Evolutionary conservation across 2,113 vertebrate species (phyloP), one percentile per base, ranked within the genome.

Genomic region (Malurus cyaneus): DNA sequence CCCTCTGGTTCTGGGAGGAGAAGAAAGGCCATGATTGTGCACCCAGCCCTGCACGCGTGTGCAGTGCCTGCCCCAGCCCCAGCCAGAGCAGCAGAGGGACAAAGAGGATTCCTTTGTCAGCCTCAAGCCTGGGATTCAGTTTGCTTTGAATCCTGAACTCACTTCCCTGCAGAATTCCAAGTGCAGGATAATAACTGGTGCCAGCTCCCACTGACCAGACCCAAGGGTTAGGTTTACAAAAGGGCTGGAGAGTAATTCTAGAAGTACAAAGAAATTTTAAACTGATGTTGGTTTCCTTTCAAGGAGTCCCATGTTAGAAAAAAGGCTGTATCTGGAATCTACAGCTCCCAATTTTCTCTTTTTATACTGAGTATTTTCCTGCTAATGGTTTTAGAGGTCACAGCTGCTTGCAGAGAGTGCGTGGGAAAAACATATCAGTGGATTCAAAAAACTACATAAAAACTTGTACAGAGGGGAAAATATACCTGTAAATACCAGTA

Each of bases 1-100:
- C 99, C 81, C 99, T 97, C 96, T 99, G 99, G 97, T 99, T 99
- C 99, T 99, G 96, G 94, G 59, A 41, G 39, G 80, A 97, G 95
- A 94, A 96, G 92, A 96, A 94, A 96, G 96, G 56, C 49, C 73
- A 74, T 97, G 89, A 97, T 85, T 88, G 76, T 86, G 79, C 50
- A 25, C 32, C 18, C 47, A 42, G n/a, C n/a, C n/a, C n/a, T n/a
- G n/a, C n/a, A n/a, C n/a, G n/a, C n/a, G n/a, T n/a, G n/a, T n/a
- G n/a, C n/a, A n/a, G n/a, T n/a, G n/a, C n/a, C n/a, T n/a, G n/a
- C n/a, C n/a, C n/a, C n/a, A n/a, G 69, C 67, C 80, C 71, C 50
- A 2, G 44, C 9, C 11, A 34, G 28, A 79, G 77, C 56, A 88
- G 87, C 62, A 20, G 3, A 52, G 61, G 79, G 17, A 80, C 65